Percentiles rank a stretch among this genome's conserved stretches.
phyloP scores from a whole-genome alignment of 92 coral and sea anemone genomes.

The Heliopora coerulea region DNA sequence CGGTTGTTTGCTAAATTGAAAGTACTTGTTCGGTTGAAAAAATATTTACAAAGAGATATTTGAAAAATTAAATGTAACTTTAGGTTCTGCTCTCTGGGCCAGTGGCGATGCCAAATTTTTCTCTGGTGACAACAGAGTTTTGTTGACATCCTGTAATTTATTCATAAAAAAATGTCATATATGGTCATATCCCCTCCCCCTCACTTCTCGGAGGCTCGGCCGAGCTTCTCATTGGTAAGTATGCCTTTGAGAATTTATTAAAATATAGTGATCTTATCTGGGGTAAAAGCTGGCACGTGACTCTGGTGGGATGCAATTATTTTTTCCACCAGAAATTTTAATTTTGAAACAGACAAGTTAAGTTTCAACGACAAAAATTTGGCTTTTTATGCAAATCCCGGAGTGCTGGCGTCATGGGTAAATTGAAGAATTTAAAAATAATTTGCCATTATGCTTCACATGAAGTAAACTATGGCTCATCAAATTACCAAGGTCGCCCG shows the following conservation, averaged over 20 bases:
- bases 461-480: too few species aligned
- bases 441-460: too few species aligned
- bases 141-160: constrained; percentile 44
- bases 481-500: constrained; percentile 29
- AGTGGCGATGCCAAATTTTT: constrained; percentile 5
- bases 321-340: constrained; percentile 26
- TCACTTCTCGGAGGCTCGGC: neutral
- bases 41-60: neutral
- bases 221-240: constrained; percentile 30
- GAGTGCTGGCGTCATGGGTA: too few species aligned
- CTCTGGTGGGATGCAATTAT: neutral
- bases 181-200: constrained; percentile 29
- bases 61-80: neutral
- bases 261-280: too few species aligned
- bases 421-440: too few species aligned
- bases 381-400: too few species aligned
- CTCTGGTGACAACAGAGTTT: constrained; percentile 17
- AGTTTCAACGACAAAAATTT: neutral
- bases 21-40: neutral
- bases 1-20: constrained; percentile 7
- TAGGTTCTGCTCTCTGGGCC: neutral
- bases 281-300: neutral
- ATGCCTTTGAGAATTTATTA: neutral
- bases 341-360: too few species aligned
- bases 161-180: constrained; percentile 31